phyloP scores from a whole-genome alignment of 2,113 vertebrate species.

The Grantiella picta region DNA sequence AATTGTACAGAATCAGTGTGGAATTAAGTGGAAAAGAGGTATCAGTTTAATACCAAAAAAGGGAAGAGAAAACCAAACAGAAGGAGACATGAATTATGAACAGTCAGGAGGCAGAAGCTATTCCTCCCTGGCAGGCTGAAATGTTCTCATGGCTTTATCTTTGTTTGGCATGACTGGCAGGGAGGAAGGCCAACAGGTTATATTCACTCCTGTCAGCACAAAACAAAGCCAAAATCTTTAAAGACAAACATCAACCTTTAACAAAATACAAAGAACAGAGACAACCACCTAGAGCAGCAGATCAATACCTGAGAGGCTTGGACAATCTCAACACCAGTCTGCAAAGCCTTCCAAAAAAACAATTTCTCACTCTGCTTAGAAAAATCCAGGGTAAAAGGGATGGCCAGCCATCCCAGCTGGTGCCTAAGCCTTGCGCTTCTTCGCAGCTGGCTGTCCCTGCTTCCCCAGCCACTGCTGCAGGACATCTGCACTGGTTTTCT shows the following conservation, averaged over 20 bases:
- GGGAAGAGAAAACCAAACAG: not conserved
- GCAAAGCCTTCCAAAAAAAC: not conserved
- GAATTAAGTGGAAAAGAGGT: not conserved
- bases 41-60: not conserved
- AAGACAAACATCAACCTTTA: not conserved
- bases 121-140: not conserved
- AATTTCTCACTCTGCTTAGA: not conserved
- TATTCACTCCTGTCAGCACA: not conserved
- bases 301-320: not conserved
- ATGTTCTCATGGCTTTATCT: not conserved
- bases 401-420: not conserved
- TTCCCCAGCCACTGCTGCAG: slow-evolving; percentile 72
- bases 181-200: not conserved
- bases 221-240: not conserved
- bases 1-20: not conserved
- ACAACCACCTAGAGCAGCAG: not conserved
- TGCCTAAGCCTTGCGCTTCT: slow-evolving; percentile 67
- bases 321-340: not conserved
- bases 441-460: slow-evolving; percentile 57
- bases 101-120: not conserved
- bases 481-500: slow-evolving; percentile 49
- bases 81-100: not conserved
- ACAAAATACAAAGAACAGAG: not conserved
- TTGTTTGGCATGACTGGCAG: not conserved
- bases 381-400: not conserved